phyloP scores from a whole-genome alignment of 2,113 vertebrate genomes.

The Ictalurus punctatus region DNA sequence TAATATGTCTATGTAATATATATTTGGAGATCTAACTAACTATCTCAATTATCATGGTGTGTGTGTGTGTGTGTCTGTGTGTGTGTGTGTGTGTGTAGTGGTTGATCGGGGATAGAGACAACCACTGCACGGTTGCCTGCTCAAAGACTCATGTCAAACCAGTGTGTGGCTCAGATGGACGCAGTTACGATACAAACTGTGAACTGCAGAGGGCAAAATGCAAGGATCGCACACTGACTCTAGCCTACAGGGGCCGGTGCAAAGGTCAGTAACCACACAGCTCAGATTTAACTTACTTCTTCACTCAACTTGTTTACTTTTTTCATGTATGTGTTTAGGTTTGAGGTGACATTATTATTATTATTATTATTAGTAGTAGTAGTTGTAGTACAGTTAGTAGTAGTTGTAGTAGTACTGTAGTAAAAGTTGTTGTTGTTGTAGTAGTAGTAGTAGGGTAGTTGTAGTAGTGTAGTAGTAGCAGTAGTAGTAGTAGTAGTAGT shows the following conservation, averaged over 20 bases:
- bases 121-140: conserved; percentile 86
- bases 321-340: background rate
- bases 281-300: background rate
- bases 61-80: background rate
- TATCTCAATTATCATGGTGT: background rate
- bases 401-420: background rate
- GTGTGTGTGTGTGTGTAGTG: conserved; percentile 74
- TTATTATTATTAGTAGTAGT: background rate
- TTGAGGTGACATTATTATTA: background rate
- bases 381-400: background rate
- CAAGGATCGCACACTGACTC: conserved; percentile 80
- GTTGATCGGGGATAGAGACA: conserved; percentile 89
- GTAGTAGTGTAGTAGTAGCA: no score
- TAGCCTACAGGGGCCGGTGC: conserved; percentile 86
- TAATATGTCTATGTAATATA: background rate
- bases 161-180: conserved; percentile 90
- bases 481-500: no score
- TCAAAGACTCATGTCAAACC: conserved; percentile 83
- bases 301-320: background rate
- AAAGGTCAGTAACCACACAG: conserved; percentile 77
- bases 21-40: background rate
- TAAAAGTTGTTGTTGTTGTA: no score
- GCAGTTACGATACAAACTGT: conserved; percentile 89
- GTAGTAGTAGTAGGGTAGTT: no score
- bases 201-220: conserved; percentile 95